A percentile compares a stretch with the other conserved stretches of the same genome.
Evolutionary conservation across 2,888 invertebrate genomes (phyloP).

Genomic region (Acanthopleura granulata): DNA sequence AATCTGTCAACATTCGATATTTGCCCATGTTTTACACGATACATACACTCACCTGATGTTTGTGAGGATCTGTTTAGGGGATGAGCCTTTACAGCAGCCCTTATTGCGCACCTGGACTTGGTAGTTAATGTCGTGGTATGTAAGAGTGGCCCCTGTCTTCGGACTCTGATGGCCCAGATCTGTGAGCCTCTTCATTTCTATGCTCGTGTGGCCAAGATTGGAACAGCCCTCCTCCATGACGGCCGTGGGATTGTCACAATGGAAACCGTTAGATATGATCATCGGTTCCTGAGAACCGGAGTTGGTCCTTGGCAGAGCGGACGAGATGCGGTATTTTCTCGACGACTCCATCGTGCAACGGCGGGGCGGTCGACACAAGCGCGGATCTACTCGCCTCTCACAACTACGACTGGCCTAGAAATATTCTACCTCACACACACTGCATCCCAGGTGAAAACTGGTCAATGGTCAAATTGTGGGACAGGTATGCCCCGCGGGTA

Average conservation of each 20-base stretch:
- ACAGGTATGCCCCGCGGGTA: too few species aligned
- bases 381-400: too few species aligned
- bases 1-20: too few species aligned
- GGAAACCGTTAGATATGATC: constrained; percentile 15
- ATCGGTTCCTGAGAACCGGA: constrained; percentile 13
- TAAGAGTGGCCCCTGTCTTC: constrained; percentile 38
- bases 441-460: too few species aligned
- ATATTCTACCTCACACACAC: too few species aligned
- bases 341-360: neutral
- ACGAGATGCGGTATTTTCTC: neutral
- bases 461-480: too few species aligned
- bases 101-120: constrained; percentile 49
- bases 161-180: neutral
- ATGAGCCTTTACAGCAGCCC: constrained; percentile 43
- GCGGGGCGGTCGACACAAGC: too few species aligned
- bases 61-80: constrained; percentile 56
- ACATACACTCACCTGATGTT: constrained; percentile 53
- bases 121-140: constrained; percentile 56
- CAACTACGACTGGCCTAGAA: too few species aligned
- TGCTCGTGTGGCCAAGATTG: neutral
- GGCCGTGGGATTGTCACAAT: neutral
- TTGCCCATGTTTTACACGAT: too few species aligned
- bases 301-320: constrained; percentile 2
- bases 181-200: neutral
- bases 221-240: constrained; percentile 7